These are phyloP conservation scores for Quadroppia sp. DNA, from an alignment of 2,888 invertebrate species.

Conservation along the genomic window DNA sequence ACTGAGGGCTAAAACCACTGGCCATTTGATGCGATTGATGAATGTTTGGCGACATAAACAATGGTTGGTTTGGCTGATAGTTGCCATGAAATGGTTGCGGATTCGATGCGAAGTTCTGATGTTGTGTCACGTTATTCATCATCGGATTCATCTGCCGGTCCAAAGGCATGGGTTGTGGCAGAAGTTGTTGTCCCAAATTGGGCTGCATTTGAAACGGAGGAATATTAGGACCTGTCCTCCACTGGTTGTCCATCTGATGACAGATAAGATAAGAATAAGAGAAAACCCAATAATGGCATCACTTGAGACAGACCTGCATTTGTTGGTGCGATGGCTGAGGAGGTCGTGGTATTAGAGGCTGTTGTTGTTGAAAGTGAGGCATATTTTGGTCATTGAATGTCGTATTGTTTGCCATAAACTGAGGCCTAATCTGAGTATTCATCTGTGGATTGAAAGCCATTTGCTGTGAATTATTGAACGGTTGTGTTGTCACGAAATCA, in stretches of 20 bases:
- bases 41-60: background rate
- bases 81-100: background rate
- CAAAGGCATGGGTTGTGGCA: slow-evolving; percentile 9
- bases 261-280: background rate
- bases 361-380: slow-evolving; percentile 4
- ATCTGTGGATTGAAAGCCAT: slow-evolving; percentile 13
- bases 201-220: background rate
- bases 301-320: slow-evolving; percentile 11
- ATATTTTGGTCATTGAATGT: slow-evolving; percentile 8
- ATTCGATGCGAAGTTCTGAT: background rate
- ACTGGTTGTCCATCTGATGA: slow-evolving; percentile 13
- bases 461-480: slow-evolving; percentile 10
- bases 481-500: background rate
- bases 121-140: background rate
- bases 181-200: background rate
- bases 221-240: background rate
- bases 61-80: background rate
- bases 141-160: slow-evolving; percentile 2
- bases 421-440: slow-evolving; percentile 5
- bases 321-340: slow-evolving; percentile 4
- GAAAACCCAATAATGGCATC: background rate
- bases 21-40: background rate
- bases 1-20: background rate
- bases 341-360: slow-evolving; percentile 2
- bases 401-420: background rate